Conservation (phyloP, 2,797 vertebrate species). For the Cephalopachus bancanus region DNA sequence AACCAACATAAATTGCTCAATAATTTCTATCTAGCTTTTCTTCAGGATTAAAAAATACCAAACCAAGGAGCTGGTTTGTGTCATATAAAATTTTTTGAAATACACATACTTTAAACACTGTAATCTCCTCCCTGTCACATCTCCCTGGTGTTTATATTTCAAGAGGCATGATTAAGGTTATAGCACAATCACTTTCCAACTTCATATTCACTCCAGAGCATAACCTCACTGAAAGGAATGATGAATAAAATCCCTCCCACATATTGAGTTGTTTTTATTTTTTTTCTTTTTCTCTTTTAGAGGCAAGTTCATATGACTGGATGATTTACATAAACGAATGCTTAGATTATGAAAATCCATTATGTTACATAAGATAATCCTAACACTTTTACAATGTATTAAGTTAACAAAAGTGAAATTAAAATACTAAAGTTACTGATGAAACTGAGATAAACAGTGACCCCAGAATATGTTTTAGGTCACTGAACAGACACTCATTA, state of each 20-base stretch:
- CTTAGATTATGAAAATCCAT: constrained; percentile 19
- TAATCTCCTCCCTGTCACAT: not conserved
- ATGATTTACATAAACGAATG: constrained; percentile 55
- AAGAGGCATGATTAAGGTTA: not conserved
- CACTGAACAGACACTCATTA: not conserved
- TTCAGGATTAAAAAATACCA: constrained; percentile 46
- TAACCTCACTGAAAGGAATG: constrained; percentile 3
- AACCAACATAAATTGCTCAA: constrained; percentile 41
- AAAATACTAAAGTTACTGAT: constrained; percentile 30
- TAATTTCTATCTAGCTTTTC: constrained; percentile 62
- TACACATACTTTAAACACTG: not conserved
- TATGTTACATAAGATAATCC: not conserved
- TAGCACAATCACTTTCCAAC: not conserved
- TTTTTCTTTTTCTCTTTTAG: constrained; percentile 6
- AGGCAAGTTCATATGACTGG: not conserved
- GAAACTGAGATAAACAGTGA: constrained; percentile 5
- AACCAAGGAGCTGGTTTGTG: not conserved
- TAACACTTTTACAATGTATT: constrained; percentile 8
- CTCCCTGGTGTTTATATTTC: too few relatives aligned
- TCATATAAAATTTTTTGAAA: not conserved
- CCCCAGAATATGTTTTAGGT: not conserved
- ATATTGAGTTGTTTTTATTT: not conserved
- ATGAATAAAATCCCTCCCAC: not conserved
- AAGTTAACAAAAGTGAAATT: constrained; percentile 38
- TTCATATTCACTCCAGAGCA: not conserved